Percentiles rank a stretch among this genome's conserved stretches.
These are phyloP conservation scores for Dioctria linearis DNA, from an alignment of 2,888 invertebrate genomes.

Conservation along the genomic window DNA sequence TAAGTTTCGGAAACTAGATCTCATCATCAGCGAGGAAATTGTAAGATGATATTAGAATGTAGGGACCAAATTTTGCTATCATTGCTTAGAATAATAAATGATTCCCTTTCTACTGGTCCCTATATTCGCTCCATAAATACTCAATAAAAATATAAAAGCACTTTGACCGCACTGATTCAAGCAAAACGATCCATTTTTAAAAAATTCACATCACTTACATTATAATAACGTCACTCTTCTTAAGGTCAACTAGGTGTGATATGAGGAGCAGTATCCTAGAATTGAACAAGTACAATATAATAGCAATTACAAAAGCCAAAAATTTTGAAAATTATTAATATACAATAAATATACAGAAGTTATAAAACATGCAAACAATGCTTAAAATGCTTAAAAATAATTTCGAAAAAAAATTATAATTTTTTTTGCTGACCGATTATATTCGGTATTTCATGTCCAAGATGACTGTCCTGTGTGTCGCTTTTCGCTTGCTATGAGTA, in stretches of 20 bases:
- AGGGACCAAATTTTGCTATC: too few species aligned
- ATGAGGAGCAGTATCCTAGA: conserved; percentile 32
- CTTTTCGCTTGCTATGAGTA: conserved; percentile 8
- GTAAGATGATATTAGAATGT: too few species aligned
- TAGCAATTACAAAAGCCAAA: neutral
- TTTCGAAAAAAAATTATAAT: conserved; percentile 18
- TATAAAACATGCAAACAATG: conserved; percentile 46
- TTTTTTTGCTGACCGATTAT: conserved; percentile 43
- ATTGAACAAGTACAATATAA: conserved; percentile 13
- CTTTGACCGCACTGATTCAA: neutral
- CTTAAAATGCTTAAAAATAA: conserved; percentile 26
- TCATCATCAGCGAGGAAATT: too few species aligned
- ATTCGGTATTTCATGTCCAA: conserved; percentile 51
- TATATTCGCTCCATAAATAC: too few species aligned
- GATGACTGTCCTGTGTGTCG: conserved; percentile 32
- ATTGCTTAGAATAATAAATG: too few species aligned
- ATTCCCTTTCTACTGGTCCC: too few species aligned
- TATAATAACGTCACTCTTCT: conserved; percentile 4
- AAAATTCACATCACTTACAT: conserved; percentile 20
- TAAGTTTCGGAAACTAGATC: too few species aligned
- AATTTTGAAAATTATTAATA: neutral
- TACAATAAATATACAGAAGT: conserved; percentile 22
- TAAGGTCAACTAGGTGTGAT: conserved; percentile 42
- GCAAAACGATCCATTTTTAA: neutral
- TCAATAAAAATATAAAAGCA: too few species aligned